Conservation (phyloP, 2,113 vertebrate genomes). For the Myanophis thanlyinensis region DNA sequence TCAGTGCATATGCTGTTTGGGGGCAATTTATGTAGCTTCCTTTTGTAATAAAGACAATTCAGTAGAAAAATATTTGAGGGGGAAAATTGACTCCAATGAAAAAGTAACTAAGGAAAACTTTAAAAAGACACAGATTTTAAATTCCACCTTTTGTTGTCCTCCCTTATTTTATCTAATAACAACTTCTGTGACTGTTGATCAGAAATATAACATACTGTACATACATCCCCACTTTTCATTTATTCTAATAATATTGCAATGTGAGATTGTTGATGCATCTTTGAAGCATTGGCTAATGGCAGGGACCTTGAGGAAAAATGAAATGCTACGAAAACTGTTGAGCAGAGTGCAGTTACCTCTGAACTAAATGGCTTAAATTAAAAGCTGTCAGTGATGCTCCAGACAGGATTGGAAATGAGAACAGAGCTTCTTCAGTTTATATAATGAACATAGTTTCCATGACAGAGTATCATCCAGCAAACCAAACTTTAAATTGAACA, state of each 20-base stretch:
- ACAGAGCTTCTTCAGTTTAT: slow-evolving; percentile 47
- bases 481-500: slow-evolving; percentile 14
- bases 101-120: neutral
- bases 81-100: slow-evolving; percentile 40
- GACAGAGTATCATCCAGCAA: slow-evolving; percentile 44
- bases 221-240: slow-evolving; percentile 60
- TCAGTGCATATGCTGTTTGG: slow-evolving; percentile 38
- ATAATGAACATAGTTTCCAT: slow-evolving; percentile 41
- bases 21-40: slow-evolving; percentile 57
- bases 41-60: slow-evolving; percentile 35
- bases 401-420: slow-evolving; percentile 54
- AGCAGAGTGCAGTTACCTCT: slow-evolving; percentile 69
- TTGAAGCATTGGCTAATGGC: slow-evolving; percentile 66
- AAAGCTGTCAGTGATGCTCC: slow-evolving; percentile 68
- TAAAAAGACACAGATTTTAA: slow-evolving; percentile 26
- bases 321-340: slow-evolving; percentile 72
- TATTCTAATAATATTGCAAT: slow-evolving; percentile 67
- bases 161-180: slow-evolving; percentile 61
- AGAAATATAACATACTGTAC: slow-evolving; percentile 44
- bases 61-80: slow-evolving; percentile 18
- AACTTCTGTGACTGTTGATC: slow-evolving; percentile 62
- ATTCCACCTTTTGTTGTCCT: slow-evolving; percentile 49
- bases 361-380: slow-evolving; percentile 73
- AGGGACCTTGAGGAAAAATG: slow-evolving; percentile 82
- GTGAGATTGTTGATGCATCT: slow-evolving; percentile 63